These are phyloP conservation scores for Tachysurus vachellii DNA, from an alignment of 2,113 vertebrate species.

Conservation along the genomic window DNA sequence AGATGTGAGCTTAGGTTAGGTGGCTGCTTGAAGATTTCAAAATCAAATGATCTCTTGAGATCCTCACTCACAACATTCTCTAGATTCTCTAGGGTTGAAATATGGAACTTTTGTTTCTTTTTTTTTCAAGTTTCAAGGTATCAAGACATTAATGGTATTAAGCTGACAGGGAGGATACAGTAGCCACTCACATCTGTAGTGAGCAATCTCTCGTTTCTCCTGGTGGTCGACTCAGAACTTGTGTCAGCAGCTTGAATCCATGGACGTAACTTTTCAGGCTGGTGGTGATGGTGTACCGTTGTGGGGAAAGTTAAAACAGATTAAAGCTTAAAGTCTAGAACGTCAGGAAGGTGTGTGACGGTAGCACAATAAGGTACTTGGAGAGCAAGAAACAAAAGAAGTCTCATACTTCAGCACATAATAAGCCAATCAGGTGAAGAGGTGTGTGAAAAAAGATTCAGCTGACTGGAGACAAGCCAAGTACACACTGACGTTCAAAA, in stretches of 20 bases:
- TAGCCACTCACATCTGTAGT: neutral
- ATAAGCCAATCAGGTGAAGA: constrained; percentile 77
- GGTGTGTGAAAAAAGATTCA: constrained; percentile 51
- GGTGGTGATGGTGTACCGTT: too few relatives aligned
- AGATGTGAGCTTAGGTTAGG: too few relatives aligned
- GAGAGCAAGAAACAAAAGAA: neutral
- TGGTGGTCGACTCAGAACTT: too few relatives aligned
- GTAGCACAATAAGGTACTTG: neutral
- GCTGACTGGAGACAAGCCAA: constrained; percentile 86
- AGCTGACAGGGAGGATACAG: neutral
- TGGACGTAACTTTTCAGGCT: too few relatives aligned
- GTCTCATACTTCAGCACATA: constrained; percentile 62
- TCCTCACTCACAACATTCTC: too few relatives aligned
- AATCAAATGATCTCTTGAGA: neutral
- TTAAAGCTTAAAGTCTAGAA: too few relatives aligned
- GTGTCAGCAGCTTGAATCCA: too few relatives aligned
- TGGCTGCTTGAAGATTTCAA: neutral
- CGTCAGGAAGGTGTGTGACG: neutral
- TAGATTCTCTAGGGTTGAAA: too few relatives aligned
- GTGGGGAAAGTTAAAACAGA: too few relatives aligned
- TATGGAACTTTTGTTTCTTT: too few relatives aligned
- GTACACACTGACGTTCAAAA: constrained; percentile 80
- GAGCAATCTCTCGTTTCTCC: neutral
- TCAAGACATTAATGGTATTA: neutral
- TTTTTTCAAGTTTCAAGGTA: too few relatives aligned